phyloP scores from a whole-genome alignment of 2,888 invertebrate genomes.

The Himalopsyche tibetana region DNA sequence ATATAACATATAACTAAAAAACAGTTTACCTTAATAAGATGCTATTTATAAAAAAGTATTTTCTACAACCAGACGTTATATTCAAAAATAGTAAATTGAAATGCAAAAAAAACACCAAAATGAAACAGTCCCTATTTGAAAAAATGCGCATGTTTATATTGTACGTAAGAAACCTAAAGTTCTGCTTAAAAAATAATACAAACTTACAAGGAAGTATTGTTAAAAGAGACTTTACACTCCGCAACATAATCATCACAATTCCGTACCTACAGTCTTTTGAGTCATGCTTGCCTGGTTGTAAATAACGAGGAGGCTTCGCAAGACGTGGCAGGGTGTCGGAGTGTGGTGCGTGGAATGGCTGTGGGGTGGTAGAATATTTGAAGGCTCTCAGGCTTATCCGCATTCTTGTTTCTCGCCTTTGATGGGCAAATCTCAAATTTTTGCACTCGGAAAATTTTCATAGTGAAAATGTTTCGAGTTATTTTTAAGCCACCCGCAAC shows the following conservation, averaged over 20 bases:
- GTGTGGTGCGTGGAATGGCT: background rate
- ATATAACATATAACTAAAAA: no score
- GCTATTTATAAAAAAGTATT: no score
- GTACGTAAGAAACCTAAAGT: no score
- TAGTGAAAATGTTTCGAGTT: background rate
- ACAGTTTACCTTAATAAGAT: no score
- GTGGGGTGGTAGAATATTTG: background rate
- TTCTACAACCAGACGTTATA: no score
- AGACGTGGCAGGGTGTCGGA: background rate
- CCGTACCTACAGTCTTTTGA: background rate
- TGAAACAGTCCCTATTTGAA: no score
- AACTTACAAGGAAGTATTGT: background rate
- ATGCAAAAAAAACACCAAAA: no score
- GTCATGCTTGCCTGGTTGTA: slow-evolving; percentile 30
- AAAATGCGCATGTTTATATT: no score
- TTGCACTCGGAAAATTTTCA: background rate
- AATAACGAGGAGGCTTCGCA: slow-evolving; percentile 10
- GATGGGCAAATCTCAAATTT: slow-evolving; percentile 14
- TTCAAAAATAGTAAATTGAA: no score
- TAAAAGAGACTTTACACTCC: background rate
- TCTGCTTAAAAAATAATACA: background rate
- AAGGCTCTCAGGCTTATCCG: slow-evolving; percentile 26
- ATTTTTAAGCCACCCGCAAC: background rate
- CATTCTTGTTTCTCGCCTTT: slow-evolving; percentile 30
- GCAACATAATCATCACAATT: background rate